These are phyloP conservation scores for Cricetomys ansorgei DNA, from an alignment of 2,113 vertebrate species.

Conservation along the genomic window DNA sequence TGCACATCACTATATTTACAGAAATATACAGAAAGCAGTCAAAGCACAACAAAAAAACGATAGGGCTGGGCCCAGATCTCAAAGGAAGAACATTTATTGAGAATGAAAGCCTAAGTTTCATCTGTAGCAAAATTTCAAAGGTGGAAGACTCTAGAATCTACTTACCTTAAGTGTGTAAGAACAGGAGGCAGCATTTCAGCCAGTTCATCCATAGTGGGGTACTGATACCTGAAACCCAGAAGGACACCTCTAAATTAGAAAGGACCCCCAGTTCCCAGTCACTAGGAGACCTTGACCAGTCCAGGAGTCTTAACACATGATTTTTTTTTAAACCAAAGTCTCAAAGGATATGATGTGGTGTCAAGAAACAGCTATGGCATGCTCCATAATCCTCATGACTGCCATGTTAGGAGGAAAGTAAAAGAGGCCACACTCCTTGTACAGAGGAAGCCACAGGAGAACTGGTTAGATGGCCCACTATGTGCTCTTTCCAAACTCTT, in stretches of 20 bases:
- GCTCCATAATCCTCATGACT: not conserved
- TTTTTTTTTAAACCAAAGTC: not conserved
- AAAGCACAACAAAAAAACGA: not conserved
- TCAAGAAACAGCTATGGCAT: not conserved
- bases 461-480: not conserved
- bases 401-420: not conserved
- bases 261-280: not conserved
- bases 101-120: not conserved
- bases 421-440: not conserved
- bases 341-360: not conserved
- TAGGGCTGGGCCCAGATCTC: not conserved
- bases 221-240: conserved; percentile 92
- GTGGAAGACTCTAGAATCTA: conserved; percentile 40
- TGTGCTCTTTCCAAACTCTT: conserved; percentile 10
- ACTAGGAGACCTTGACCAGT: not conserved
- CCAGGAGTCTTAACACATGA: conserved; percentile 22
- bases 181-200: conserved; percentile 96
- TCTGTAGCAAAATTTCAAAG: not conserved
- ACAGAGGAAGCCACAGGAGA: conserved; percentile 9
- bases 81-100: not conserved
- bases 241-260: conserved; percentile 40
- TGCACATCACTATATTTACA: not conserved
- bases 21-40: not conserved
- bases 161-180: conserved; percentile 94
- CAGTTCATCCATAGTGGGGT: conserved; percentile 95